These are phyloP conservation scores for Orthosia cruda DNA, from an alignment of 2,888 invertebrate genomes.

Conservation along the genomic window DNA sequence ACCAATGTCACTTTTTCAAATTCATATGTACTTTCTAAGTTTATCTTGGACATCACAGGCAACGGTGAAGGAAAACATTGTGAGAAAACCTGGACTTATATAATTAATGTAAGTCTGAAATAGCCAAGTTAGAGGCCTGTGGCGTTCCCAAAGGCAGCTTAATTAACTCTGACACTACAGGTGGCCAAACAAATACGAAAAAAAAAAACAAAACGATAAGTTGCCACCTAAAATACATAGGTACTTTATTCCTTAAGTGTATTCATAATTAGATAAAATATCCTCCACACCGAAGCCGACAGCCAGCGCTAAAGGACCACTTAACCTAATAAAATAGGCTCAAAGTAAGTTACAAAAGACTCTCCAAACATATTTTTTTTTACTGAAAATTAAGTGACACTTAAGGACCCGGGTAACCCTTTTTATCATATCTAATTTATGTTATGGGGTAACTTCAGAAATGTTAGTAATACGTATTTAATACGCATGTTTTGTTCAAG, in stretches of 20 bases:
- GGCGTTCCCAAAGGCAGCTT: too few species aligned
- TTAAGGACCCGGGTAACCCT: slow-evolving; percentile 39
- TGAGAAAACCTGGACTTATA: too few species aligned
- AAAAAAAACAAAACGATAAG: too few species aligned
- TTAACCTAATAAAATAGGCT: slow-evolving; percentile 49
- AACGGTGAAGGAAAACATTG: too few species aligned
- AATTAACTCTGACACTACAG: too few species aligned
- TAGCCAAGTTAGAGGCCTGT: too few species aligned
- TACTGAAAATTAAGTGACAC: slow-evolving; percentile 51
- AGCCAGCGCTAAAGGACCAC: slow-evolving; percentile 27
- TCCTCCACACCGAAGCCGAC: background rate
- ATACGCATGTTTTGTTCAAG: background rate
- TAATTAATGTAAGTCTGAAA: too few species aligned
- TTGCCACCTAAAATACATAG: background rate
- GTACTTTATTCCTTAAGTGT: slow-evolving; percentile 16
- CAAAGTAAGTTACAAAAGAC: slow-evolving; percentile 54
- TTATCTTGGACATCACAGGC: too few species aligned
- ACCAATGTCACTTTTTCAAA: too few species aligned
- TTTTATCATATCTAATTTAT: slow-evolving; percentile 59
- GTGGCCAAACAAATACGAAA: too few species aligned
- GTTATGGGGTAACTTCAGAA: slow-evolving; percentile 36
- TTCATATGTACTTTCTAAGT: too few species aligned
- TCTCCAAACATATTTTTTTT: slow-evolving; percentile 53
- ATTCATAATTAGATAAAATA: slow-evolving; percentile 37
- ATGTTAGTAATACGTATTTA: slow-evolving; percentile 7